These are phyloP conservation scores for Phymatocera aterrima DNA, from an alignment of 2,888 invertebrate genomes.

Conservation along the genomic window DNA sequence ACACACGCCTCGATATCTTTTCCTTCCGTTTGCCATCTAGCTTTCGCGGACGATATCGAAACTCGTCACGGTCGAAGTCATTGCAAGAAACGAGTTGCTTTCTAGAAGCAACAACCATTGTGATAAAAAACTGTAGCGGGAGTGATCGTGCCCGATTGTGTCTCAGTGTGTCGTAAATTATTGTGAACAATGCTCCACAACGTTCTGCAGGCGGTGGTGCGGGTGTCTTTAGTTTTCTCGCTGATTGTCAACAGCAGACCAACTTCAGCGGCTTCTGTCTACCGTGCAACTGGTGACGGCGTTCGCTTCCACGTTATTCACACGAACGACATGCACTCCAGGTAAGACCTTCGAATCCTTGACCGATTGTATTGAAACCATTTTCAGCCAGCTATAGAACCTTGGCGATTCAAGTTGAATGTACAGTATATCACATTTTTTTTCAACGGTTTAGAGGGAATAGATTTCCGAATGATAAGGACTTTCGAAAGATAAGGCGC, in stretches of 20 bases:
- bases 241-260: conserved; percentile 2
- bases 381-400: no score
- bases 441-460: no score
- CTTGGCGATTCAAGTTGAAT: no score
- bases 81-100: background rate
- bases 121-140: background rate
- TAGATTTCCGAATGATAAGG: no score
- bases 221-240: background rate
- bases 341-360: conserved; percentile 61
- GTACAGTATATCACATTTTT: no score
- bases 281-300: background rate
- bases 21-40: background rate
- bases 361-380: no score
- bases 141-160: background rate
- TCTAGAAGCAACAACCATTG: background rate
- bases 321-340: conserved; percentile 94
- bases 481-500: no score
- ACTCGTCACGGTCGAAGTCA: background rate
- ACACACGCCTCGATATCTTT: background rate
- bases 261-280: background rate
- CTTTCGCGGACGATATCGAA: background rate
- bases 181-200: background rate
- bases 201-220: background rate
- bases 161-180: background rate
- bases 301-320: conserved; percentile 84